Evolutionary conservation across 2,888 invertebrate species (phyloP).

Genomic region (Laothoe populi): DNA sequence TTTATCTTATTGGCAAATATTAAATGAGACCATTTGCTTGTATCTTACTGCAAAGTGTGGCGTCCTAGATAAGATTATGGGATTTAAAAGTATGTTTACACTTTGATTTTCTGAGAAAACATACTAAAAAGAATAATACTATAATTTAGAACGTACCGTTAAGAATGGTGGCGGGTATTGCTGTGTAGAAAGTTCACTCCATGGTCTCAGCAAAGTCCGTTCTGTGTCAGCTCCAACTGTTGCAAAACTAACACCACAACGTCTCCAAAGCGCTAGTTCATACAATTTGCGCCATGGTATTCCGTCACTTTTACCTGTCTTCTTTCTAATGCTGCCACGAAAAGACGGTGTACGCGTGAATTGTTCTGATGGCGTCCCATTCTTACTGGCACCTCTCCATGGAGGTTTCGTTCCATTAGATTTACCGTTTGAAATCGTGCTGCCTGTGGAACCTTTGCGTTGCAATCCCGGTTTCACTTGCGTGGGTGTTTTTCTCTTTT

Average conservation of each 20-base stretch:
- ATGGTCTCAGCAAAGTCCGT: constrained; percentile 71
- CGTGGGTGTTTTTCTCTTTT: constrained; percentile 64
- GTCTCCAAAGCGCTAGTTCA: constrained; percentile 83
- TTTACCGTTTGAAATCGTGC: constrained; percentile 61
- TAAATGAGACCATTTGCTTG: constrained; percentile 53
- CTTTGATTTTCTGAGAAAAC: neutral
- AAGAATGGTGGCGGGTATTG: constrained; percentile 57
- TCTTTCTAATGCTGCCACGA: constrained; percentile 75
- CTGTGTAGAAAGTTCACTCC: constrained; percentile 69
- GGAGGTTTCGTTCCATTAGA: constrained; percentile 72
- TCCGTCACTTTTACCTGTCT: constrained; percentile 67
- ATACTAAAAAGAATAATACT: neutral
- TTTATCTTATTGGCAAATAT: constrained; percentile 54
- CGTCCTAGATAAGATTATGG: constrained; percentile 48
- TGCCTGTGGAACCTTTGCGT: constrained; percentile 65
- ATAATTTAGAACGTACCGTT: constrained; percentile 70
- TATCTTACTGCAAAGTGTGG: constrained; percentile 53
- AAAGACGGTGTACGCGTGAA: constrained; percentile 72
- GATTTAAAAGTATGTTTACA: neutral
- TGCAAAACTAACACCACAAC: constrained; percentile 79
- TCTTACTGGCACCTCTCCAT: constrained; percentile 74
- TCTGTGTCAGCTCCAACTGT: constrained; percentile 72
- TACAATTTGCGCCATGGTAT: constrained; percentile 83
- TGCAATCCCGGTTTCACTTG: constrained; percentile 59
- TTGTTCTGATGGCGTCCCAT: constrained; percentile 61